Evolutionary conservation across 2,113 vertebrate species (phyloP).

Genomic region (Halichoeres trimaculatus): DNA sequence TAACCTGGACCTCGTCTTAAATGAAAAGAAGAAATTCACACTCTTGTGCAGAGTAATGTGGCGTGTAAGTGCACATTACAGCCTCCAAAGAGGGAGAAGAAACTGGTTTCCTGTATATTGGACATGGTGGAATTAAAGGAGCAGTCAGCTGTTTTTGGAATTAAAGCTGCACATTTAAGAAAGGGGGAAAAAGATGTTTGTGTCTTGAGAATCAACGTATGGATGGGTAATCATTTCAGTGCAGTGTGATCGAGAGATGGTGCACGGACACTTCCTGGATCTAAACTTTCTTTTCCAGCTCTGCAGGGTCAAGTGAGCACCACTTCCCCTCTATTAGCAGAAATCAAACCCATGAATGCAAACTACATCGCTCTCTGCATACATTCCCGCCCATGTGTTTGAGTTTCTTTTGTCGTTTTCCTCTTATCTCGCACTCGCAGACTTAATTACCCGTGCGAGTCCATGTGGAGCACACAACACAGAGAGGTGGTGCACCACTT

Average conservation of each 20-base stretch:
- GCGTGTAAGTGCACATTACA: not conserved
- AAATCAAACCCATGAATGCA: not conserved
- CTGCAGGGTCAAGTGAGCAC: no score
- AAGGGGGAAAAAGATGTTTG: no score
- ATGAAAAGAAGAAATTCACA: not conserved
- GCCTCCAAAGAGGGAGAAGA: not conserved
- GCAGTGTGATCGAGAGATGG: no score
- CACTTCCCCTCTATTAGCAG: no score
- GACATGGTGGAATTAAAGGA: no score
- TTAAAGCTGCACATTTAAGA: no score
- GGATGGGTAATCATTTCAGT: not conserved
- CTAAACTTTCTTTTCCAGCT: not conserved
- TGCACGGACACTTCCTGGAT: slow-evolving; percentile 7
- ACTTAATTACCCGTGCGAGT: slow-evolving; percentile 65
- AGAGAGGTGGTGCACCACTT: slow-evolving; percentile 52
- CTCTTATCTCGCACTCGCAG: slow-evolving; percentile 67
- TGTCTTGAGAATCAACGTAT: no score
- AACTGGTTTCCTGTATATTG: no score
- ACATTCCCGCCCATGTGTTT: slow-evolving; percentile 34
- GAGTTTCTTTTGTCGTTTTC: slow-evolving; percentile 45
- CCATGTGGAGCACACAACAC: slow-evolving; percentile 51
- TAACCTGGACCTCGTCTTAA: not conserved
- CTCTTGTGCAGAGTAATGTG: not conserved
- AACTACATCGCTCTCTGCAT: slow-evolving; percentile 34
- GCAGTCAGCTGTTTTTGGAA: no score